A percentile compares a stretch with the other conserved stretches of the same genome.
These are phyloP conservation scores for Acleris literana DNA, from an alignment of 2,888 invertebrate genomes.

Conservation along the genomic window DNA sequence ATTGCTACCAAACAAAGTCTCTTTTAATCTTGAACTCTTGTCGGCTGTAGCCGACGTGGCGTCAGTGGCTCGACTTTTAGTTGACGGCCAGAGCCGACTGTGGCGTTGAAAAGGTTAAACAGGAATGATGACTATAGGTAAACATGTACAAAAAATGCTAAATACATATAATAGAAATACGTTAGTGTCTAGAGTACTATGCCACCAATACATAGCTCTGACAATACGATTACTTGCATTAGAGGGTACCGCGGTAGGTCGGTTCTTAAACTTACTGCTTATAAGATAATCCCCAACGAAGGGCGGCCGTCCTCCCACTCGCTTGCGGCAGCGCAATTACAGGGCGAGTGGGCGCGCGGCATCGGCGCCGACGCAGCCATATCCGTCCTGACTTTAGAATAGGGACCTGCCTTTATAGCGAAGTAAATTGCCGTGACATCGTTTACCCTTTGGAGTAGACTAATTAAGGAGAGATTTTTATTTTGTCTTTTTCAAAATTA, in stretches of 20 bases:
- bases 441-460: conserved; percentile 7
- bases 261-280: conserved; percentile 28
- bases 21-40: too few species aligned
- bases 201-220: background rate
- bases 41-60: too few species aligned
- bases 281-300: conserved; percentile 35
- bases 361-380: conserved; percentile 58
- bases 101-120: too few species aligned
- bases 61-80: too few species aligned
- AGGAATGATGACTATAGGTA: too few species aligned
- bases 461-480: conserved; percentile 14
- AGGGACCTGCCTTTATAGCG: conserved; percentile 9
- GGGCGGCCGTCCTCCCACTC: conserved; percentile 49
- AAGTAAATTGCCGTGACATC: conserved; percentile 23
- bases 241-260: conserved; percentile 29
- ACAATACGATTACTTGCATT: conserved; percentile 3
- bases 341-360: conserved; percentile 30
- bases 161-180: too few species aligned
- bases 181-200: too few species aligned
- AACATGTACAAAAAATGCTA: too few species aligned
- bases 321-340: conserved; percentile 51
- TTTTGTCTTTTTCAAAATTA: conserved; percentile 1
- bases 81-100: too few species aligned
- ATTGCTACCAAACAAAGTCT: too few species aligned
- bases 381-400: conserved; percentile 42